Evolutionary conservation across 2,113 vertebrate genomes (phyloP), one percentile per base, ranked within the genome.

Genomic region (Marmota monax): DNA sequence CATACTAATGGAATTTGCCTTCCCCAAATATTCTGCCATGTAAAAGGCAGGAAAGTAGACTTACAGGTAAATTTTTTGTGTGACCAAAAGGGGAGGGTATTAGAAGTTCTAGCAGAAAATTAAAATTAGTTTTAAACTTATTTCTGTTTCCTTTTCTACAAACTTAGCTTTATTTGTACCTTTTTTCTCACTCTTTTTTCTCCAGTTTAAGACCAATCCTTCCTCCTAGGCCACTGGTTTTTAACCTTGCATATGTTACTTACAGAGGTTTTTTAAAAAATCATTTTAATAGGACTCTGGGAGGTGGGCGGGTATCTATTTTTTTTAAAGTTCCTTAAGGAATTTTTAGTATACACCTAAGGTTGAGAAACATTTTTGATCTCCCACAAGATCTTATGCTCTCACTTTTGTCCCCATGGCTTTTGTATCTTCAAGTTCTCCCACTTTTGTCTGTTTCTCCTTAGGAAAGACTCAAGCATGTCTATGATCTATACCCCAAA

Each of bases 131-230:
- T 61, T 17, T 45, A 84, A 63, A 51, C 27, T 17, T 83, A 83
- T 51, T 83, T 83, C 77, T 77, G 6, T 90, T 94, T 84, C 61
- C 9, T 27, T 48, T 84, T 2, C 23, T 84, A 58, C 7, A 84
- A 48, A 87, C 16, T 78, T 94, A 45, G 3, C 17, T 48, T 37
- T 27, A 84, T 90, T 84, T 77, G 32, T 18, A 61, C 72, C 23
- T 56, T 76, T n/a, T 90, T 84, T 70, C 37, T 90, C 61, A 77
- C 74, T 94, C 42, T 74, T 73, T n/a, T 8, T 90, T 90, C 61
- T 84, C 37, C 32, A 77, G 5, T 58, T 69, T 61, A 80, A 63
- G 42, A 12, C 25, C 18, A 51, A 1, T 61, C 74, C 17, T 93
- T 93, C 92, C 39, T 83, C 20, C 16, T 70, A 87, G 51, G 6